Percentiles rank a stretch among this genome's conserved stretches.
Conservation (phyloP, 2,113 vertebrate genomes). For the Morone chrysops region DNA sequence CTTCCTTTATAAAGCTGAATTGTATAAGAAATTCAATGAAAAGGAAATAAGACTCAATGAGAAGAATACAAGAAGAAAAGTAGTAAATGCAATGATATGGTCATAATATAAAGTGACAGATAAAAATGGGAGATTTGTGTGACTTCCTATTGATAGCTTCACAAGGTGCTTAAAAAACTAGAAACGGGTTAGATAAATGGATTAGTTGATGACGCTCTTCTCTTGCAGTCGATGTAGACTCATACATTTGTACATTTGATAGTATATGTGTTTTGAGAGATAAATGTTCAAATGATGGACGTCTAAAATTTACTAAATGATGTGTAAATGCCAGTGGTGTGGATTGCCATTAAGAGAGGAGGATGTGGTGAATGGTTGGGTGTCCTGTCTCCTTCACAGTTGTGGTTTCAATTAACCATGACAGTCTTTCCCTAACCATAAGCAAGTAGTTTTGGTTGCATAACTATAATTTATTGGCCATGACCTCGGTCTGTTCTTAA, state of each 20-base stretch:
- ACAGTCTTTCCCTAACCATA: neutral
- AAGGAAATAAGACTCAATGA: neutral
- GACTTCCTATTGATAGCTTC: neutral
- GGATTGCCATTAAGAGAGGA: neutral
- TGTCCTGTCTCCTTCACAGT: neutral
- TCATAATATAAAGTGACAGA: no score
- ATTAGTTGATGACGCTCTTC: neutral
- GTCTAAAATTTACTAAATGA: neutral
- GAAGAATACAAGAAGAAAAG: no score
- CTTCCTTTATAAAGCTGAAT: neutral
- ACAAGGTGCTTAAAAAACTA: neutral
- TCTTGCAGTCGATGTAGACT: neutral
- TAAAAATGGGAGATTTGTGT: neutral
- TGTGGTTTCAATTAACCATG: constrained; percentile 7
- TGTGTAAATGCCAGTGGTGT: neutral
- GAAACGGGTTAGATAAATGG: neutral
- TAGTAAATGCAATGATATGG: no score
- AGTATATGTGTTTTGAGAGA: neutral
- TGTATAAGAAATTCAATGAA: neutral
- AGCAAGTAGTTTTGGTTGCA: constrained; percentile 1
- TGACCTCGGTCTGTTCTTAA: neutral
- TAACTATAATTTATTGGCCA: neutral
- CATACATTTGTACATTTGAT: neutral
- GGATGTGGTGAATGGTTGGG: neutral
- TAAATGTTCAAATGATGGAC: neutral